Conservation (phyloP, 2,113 vertebrate species). For the Larimichthys crocea region DNA sequence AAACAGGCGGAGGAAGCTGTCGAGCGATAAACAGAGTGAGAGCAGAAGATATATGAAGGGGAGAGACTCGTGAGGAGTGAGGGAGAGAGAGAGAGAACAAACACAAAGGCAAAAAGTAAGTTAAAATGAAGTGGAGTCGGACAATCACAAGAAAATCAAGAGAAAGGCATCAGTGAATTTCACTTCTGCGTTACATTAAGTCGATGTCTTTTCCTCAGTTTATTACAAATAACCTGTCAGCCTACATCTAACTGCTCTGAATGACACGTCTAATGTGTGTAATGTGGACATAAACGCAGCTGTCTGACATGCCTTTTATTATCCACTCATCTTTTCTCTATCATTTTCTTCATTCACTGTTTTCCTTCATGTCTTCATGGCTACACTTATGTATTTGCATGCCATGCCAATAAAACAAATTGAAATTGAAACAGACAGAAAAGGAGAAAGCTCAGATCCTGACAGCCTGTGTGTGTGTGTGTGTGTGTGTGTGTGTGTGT, state of each 20-base stretch:
- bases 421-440: constrained; percentile 46
- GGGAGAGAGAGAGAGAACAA: not conserved
- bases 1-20: constrained; percentile 24
- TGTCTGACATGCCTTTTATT: not conserved
- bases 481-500: constrained; percentile 17
- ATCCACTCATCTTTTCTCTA: not conserved
- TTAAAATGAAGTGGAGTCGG: not conserved
- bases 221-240: constrained; percentile 10
- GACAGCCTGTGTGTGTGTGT: constrained; percentile 48
- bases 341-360: not conserved
- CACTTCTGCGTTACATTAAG: not conserved
- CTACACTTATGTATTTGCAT: constrained; percentile 23
- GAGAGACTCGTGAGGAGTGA: not conserved
- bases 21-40: not conserved
- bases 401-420: constrained; percentile 33
- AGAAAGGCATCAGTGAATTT: too few species aligned
- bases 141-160: not conserved
- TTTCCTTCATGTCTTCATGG: not conserved
- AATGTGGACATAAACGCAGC: constrained; percentile 6
- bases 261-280: not conserved
- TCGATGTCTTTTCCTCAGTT: not conserved
- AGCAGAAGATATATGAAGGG: not conserved
- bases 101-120: not conserved
- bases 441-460: constrained; percentile 66
- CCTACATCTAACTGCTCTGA: not conserved